Conservation (phyloP, 2,113 vertebrate species). For the Gallinago media region DNA sequence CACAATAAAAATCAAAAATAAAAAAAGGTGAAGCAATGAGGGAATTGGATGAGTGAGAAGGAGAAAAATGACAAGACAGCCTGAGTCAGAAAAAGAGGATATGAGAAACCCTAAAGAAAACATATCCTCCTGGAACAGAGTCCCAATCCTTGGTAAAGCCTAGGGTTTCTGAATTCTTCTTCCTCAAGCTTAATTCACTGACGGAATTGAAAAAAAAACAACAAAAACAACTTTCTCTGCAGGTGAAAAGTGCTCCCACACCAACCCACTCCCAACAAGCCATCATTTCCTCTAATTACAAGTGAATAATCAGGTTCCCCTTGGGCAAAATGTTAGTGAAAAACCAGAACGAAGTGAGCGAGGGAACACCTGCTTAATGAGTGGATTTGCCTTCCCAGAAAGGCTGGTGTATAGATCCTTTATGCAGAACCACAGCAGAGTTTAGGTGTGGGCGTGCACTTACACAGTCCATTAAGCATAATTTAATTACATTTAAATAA, state of each 20-base stretch:
- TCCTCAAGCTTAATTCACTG: background rate
- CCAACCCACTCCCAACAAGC: background rate
- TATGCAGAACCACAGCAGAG: background rate
- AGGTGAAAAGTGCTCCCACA: background rate
- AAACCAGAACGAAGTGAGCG: background rate
- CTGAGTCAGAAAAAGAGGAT: background rate
- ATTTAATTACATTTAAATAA: constrained; percentile 49
- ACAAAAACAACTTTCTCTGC: background rate
- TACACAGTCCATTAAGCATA: constrained; percentile 24
- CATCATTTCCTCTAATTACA: constrained; percentile 23
- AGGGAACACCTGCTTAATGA: constrained; percentile 40
- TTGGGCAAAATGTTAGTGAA: background rate
- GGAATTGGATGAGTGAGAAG: background rate
- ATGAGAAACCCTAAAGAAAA: background rate
- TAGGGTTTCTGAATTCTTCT: background rate
- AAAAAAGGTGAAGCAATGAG: background rate
- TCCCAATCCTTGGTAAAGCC: background rate
- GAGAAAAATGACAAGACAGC: background rate
- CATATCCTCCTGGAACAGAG: background rate
- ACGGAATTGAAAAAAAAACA: background rate
- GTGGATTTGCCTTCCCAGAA: constrained; percentile 1
- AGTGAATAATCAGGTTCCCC: background rate
- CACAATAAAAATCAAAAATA: background rate
- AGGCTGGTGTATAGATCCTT: background rate
- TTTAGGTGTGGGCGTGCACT: background rate